Evolutionary conservation across 1,140 invertebrate genomes (phyloP).

Genomic region (Streblospio benedicti): DNA sequence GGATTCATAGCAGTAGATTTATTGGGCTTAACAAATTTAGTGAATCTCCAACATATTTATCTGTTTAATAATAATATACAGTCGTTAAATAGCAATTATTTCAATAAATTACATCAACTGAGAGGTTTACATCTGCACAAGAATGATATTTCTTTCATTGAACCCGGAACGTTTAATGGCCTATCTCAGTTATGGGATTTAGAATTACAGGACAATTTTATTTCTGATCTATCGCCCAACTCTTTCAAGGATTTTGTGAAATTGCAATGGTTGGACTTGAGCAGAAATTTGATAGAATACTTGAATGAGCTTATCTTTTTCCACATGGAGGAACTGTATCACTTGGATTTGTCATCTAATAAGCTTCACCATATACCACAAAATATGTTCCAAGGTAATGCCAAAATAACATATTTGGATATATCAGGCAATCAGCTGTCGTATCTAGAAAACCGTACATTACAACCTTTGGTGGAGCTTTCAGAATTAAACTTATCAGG

Average conservation of each 20-base stretch:
- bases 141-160: neutral
- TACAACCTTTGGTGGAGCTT: neutral
- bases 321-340: neutral
- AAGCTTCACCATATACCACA: neutral
- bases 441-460: neutral
- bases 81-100: neutral
- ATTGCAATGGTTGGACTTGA: neutral
- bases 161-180: neutral
- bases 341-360: conserved; percentile 2
- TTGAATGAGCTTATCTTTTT: neutral
- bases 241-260: neutral
- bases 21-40: neutral
- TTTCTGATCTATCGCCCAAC: neutral
- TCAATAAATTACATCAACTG: neutral
- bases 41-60: neutral
- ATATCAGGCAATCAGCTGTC: neutral
- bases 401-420: neutral
- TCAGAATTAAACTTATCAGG: neutral
- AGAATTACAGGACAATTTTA: neutral
- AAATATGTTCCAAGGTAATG: neutral
- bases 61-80: conserved; percentile 1
- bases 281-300: neutral
- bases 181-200: neutral
- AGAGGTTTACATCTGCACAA: conserved; percentile 1
- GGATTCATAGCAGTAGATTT: neutral